These are phyloP conservation scores for Heliothis virescens DNA, from an alignment of 1,140 invertebrate genomes.

Conservation along the genomic window DNA sequence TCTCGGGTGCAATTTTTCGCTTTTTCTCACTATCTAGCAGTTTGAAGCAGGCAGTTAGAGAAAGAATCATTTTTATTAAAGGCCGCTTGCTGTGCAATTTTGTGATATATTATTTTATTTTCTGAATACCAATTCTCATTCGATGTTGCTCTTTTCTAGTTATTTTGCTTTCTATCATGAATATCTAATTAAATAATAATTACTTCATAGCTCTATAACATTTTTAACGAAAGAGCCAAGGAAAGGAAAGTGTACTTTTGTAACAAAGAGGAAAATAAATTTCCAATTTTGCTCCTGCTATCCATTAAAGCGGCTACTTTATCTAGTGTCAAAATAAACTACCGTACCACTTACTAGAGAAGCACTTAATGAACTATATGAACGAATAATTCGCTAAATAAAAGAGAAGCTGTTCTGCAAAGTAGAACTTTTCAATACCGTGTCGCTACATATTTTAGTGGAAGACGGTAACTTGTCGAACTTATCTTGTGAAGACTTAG, in stretches of 20 bases:
- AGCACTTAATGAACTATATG: constrained; percentile 19
- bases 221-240: no score
- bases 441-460: constrained; percentile 82
- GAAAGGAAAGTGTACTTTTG: no score
- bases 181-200: neutral
- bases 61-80: constrained; percentile 51
- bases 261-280: no score
- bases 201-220: neutral
- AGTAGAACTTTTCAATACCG: constrained; percentile 79
- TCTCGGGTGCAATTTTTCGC: constrained; percentile 57
- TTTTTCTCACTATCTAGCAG: constrained; percentile 57
- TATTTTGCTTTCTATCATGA: neutral
- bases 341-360: neutral
- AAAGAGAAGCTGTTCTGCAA: constrained; percentile 46
- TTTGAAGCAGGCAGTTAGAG: constrained; percentile 39
- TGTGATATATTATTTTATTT: constrained; percentile 5
- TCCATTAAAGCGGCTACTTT: neutral
- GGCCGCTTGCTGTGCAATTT: neutral
- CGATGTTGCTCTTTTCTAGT: neutral
- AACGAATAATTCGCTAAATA: constrained; percentile 19
- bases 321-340: constrained; percentile 3
- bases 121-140: neutral
- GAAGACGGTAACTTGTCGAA: constrained; percentile 79
- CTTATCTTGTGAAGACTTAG: constrained; percentile 66
- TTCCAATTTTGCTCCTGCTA: neutral